phyloP scores from a whole-genome alignment of 2,888 invertebrate species.

The Danaus chrysippus region DNA sequence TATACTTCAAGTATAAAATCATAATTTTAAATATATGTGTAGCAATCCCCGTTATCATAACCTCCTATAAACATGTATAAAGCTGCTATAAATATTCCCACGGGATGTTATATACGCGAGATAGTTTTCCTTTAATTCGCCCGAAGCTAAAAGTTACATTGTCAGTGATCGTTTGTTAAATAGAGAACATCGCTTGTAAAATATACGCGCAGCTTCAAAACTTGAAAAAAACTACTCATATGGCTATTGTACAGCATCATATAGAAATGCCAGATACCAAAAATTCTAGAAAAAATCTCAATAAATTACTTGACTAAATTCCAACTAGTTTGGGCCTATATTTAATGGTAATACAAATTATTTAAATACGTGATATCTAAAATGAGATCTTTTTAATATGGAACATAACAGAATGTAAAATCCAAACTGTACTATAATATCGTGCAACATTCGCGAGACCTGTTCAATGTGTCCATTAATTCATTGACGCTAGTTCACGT shows the following conservation, averaged over 20 bases:
- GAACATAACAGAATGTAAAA: not conserved
- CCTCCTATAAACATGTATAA: not conserved
- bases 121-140: slow-evolving; percentile 17
- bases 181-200: slow-evolving; percentile 22
- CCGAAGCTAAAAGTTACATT: slow-evolving; percentile 20
- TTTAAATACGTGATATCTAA: no score
- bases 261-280: no score
- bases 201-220: slow-evolving; percentile 9
- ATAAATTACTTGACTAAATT: no score
- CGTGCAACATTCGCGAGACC: slow-evolving; percentile 2
- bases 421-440: not conserved
- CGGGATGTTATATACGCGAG: slow-evolving; percentile 8
- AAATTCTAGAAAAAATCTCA: no score
- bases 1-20: not conserved
- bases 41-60: no score
- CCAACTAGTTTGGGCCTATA: not conserved
- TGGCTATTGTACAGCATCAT: no score
- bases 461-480: slow-evolving; percentile 27
- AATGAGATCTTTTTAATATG: no score
- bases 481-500: slow-evolving; percentile 36
- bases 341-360: no score
- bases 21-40: not conserved
- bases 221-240: no score
- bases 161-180: slow-evolving; percentile 20
- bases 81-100: slow-evolving; percentile 4